Evolutionary conservation across 2,888 invertebrate genomes (phyloP).

Genomic region (Catocala fraxini): DNA sequence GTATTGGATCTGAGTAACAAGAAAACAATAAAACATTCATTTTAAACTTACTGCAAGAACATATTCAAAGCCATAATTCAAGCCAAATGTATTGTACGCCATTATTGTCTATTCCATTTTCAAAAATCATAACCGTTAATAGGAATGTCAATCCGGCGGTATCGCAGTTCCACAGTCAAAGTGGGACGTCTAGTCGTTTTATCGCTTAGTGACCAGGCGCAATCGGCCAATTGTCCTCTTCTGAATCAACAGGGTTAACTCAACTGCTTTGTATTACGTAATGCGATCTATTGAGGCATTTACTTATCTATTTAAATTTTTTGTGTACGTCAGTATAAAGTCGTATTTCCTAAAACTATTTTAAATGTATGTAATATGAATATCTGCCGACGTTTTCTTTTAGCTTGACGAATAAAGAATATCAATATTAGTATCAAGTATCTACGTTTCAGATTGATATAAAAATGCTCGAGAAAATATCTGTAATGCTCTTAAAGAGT

Average conservation of each 20-base stretch:
- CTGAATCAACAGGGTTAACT: conserved; percentile 52
- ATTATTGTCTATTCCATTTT: conserved; percentile 20
- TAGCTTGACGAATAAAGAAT: too few species aligned
- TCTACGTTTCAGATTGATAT: neutral
- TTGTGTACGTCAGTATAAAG: neutral
- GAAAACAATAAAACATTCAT: too few species aligned
- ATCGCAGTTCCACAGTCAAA: conserved; percentile 40
- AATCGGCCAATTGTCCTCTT: conserved; percentile 42
- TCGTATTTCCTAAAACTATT: neutral
- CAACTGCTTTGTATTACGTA: conserved; percentile 43
- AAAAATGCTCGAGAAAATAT: conserved; percentile 5
- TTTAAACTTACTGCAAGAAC: too few species aligned
- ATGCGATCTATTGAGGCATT: conserved; percentile 30
- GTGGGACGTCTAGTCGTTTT: conserved; percentile 39
- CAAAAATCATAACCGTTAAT: conserved; percentile 47
- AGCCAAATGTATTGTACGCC: too few species aligned
- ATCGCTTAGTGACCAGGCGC: conserved; percentile 46
- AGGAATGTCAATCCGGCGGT: conserved; percentile 41
- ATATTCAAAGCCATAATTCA: too few species aligned
- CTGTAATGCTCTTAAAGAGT: conserved; percentile 5
- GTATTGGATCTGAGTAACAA: too few species aligned
- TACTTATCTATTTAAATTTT: conserved; percentile 24
- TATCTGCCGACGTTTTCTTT: too few species aligned
- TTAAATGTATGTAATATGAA: neutral
- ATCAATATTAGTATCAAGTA: neutral